phyloP scores from a whole-genome alignment of 2,797 vertebrate species.

The Crenuchus spilurus region DNA sequence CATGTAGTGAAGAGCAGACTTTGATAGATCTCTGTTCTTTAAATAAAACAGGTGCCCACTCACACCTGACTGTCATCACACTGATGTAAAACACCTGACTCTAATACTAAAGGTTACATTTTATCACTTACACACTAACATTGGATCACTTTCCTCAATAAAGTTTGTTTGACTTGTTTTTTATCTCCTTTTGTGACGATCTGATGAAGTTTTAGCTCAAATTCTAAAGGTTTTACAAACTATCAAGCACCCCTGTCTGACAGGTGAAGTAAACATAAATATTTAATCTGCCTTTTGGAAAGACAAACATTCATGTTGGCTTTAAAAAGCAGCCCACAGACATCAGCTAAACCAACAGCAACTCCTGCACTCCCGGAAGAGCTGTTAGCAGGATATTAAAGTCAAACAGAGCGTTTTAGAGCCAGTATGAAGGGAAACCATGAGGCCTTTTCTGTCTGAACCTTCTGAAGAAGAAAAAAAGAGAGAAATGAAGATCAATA shows the following conservation, averaged over 20 bases:
- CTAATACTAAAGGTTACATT: no score
- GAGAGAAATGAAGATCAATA: background rate
- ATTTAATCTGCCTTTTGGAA: background rate
- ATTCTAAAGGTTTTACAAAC: no score
- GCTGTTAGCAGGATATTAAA: background rate
- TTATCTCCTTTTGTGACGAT: no score
- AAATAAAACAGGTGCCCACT: no score
- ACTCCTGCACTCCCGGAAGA: background rate
- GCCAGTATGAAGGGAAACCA: background rate
- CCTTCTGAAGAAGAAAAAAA: background rate
- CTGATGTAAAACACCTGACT: no score
- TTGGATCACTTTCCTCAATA: no score
- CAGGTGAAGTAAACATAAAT: background rate
- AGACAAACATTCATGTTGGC: background rate
- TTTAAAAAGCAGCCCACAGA: constrained; percentile 52
- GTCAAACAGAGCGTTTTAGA: background rate
- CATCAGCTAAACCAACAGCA: constrained; percentile 32
- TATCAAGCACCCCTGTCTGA: background rate
- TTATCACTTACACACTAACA: no score
- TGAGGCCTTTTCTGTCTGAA: background rate
- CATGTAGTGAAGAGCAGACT: no score
- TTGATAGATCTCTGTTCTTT: no score
- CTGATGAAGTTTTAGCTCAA: no score
- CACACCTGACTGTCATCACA: no score
- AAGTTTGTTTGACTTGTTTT: no score